Percentiles rank a stretch among this genome's conserved stretches.
phyloP scores from a whole-genome alignment of 2,888 invertebrate species.

The Amphipoea oculea region DNA sequence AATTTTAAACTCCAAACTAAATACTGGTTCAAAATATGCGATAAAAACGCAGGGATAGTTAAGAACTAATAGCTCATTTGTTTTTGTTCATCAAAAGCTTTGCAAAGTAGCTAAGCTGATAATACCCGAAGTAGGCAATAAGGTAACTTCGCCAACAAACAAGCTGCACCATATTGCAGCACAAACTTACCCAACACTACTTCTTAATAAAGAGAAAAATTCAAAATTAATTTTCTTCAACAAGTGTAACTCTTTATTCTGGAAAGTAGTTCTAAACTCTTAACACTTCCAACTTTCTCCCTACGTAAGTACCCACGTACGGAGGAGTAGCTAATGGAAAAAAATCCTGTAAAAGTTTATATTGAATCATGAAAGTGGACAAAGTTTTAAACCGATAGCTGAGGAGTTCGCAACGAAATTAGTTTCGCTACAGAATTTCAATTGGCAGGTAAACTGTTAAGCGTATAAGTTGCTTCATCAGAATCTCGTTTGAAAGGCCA shows the following conservation, averaged over 20 bases:
- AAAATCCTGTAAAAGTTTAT: conserved; percentile 59
- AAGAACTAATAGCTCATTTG: neutral
- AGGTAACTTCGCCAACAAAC: neutral
- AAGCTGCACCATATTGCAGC: conserved; percentile 3
- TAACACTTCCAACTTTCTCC: conserved; percentile 50
- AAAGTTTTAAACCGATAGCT: conserved; percentile 64
- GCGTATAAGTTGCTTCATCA: conserved; percentile 53
- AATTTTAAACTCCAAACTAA: neutral
- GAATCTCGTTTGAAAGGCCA: conserved; percentile 31
- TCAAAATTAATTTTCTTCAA: conserved; percentile 46
- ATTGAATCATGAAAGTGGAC: conserved; percentile 63
- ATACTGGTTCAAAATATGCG: neutral
- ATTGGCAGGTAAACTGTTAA: conserved; percentile 64
- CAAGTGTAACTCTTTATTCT: conserved; percentile 33
- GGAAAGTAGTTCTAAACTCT: conserved; percentile 49
- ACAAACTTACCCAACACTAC: neutral
- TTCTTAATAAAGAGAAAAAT: conserved; percentile 24
- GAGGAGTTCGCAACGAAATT: conserved; percentile 58
- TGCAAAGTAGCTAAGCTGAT: neutral
- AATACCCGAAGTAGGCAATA: neutral
- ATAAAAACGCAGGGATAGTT: neutral
- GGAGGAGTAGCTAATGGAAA: conserved; percentile 44
- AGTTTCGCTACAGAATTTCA: conserved; percentile 65
- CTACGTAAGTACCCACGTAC: conserved; percentile 57
- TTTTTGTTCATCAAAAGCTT: neutral